Conservation (phyloP, 2,113 vertebrate genomes). For the Motacilla tschutschensis region DNA sequence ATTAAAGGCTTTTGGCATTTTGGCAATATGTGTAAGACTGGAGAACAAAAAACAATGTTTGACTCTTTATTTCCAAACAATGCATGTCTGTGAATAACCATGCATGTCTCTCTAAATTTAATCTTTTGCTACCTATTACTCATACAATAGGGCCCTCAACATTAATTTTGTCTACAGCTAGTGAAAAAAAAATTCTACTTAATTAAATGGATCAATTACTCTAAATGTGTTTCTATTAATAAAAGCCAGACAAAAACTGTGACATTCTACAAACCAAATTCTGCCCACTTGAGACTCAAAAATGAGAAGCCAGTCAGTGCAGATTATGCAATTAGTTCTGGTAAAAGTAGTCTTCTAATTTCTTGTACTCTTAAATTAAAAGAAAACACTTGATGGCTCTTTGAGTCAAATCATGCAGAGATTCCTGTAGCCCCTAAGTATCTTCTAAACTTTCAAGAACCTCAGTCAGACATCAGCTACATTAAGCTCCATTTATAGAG, state of each 20-base stretch:
- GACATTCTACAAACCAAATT: not conserved
- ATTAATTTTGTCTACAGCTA: not conserved
- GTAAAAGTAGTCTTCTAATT: not conserved
- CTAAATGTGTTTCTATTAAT: not conserved
- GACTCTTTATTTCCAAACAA: not conserved
- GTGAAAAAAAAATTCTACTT: not conserved
- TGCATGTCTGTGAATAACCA: not conserved
- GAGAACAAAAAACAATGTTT: not conserved
- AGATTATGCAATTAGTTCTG: not conserved
- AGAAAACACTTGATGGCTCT: not conserved
- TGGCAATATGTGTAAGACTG: not conserved
- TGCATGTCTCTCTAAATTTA: not conserved
- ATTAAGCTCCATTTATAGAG: not conserved
- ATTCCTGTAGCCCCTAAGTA: not conserved
- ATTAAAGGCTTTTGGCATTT: not conserved
- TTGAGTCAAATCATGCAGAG: not conserved
- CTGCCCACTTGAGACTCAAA: not conserved
- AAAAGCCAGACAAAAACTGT: not conserved
- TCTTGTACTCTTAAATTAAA: not conserved
- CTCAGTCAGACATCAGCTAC: not conserved
- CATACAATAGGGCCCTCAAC: not conserved
- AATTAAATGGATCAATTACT: not conserved
- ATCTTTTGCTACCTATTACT: not conserved
- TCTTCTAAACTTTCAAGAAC: not conserved
- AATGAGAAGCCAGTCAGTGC: not conserved